Conservation (phyloP, 2,888 invertebrate genomes). For the Drosophila tanythrix region DNA sequence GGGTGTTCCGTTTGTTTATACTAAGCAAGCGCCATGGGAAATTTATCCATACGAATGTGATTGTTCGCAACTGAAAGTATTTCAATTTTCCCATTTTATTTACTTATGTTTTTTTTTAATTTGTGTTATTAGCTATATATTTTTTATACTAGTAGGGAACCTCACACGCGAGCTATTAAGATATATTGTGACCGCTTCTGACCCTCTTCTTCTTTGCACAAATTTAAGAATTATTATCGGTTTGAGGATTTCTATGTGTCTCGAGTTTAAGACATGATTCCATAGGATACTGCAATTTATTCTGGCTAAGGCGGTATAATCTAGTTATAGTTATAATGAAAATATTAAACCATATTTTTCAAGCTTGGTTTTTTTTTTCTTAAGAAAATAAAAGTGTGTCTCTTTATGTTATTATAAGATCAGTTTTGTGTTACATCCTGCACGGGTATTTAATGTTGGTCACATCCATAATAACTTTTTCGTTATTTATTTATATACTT, state of each 20-base stretch:
- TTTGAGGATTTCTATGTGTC: neutral
- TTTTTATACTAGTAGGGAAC: too few relatives aligned
- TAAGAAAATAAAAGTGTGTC: neutral
- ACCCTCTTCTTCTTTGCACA: neutral
- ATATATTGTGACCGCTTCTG: neutral
- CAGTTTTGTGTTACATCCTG: slow-evolving; percentile 7
- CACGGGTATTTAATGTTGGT: slow-evolving; percentile 32
- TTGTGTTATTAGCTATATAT: too few relatives aligned
- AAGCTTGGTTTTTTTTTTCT: neutral
- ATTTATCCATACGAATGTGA: too few relatives aligned
- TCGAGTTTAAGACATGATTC: neutral
- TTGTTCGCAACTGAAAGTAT: too few relatives aligned
- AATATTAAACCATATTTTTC: neutral
- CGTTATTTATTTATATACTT: slow-evolving; percentile 3
- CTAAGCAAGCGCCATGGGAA: neutral
- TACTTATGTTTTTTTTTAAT: too few relatives aligned
- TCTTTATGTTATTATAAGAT: neutral
- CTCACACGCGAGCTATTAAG: neutral
- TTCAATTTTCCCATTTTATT: too few relatives aligned
- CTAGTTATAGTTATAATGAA: neutral
- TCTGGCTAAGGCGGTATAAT: too few relatives aligned
- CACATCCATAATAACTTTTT: slow-evolving; percentile 23
- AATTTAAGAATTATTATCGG: neutral
- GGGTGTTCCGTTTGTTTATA: neutral
- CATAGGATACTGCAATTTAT: neutral